phyloP scores from a whole-genome alignment of 2,797 vertebrate genomes.

The Bovichtus variegatus region DNA sequence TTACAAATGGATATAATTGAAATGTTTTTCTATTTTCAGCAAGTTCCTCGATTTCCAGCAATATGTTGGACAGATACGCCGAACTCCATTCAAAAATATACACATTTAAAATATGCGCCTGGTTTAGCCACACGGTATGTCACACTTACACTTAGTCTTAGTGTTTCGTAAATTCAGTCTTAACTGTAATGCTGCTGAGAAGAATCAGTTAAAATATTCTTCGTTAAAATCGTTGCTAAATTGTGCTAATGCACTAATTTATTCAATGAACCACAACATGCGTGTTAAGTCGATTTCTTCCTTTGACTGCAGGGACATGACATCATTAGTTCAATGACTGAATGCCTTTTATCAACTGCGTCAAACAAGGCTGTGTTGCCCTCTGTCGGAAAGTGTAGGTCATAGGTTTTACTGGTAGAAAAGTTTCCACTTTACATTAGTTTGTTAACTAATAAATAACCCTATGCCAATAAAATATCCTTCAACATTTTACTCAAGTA shows the following conservation, averaged over 20 bases:
- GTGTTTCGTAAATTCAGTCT: too few relatives aligned
- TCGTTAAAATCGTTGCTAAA: not conserved
- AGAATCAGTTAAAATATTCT: not conserved
- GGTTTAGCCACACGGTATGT: not conserved
- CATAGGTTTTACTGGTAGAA: not conserved
- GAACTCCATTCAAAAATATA: not conserved
- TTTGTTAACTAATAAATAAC: not conserved
- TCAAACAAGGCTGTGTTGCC: not conserved
- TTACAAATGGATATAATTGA: not conserved
- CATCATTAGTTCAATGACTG: not conserved
- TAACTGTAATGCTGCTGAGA: not conserved
- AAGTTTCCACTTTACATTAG: not conserved
- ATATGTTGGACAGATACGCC: not conserved
- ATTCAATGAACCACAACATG: conserved; percentile 1
- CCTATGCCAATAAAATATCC: too few relatives aligned
- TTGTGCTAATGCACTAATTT: not conserved
- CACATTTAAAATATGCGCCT: not conserved
- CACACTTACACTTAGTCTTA: too few relatives aligned
- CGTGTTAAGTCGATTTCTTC: not conserved
- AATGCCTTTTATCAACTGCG: not conserved
- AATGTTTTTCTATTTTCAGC: not conserved
- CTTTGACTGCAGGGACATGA: not conserved
- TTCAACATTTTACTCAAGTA: not conserved
- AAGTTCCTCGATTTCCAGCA: rapidly evolving
- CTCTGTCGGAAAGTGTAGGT: conserved; percentile 7